Evolutionary conservation across 1,140 invertebrate species (phyloP), one percentile per base, ranked within the genome.

Genomic region (Eriocheir sinensis): DNA sequence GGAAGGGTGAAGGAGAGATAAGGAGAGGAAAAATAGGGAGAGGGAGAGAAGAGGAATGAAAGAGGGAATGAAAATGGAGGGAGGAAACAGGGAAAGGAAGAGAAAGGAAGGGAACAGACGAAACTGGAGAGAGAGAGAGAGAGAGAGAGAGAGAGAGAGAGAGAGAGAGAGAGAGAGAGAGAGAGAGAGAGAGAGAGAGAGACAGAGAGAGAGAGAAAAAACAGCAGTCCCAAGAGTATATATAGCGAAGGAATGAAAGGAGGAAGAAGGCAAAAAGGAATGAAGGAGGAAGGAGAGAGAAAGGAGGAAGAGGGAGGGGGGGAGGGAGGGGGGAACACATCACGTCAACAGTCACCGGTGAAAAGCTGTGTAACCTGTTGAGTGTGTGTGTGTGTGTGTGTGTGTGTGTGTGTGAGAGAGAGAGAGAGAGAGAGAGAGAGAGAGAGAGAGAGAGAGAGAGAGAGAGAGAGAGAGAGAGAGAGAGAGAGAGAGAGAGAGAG

Each of bases 381-480:
- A 72, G 60, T 72, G 21, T n/a, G n/a, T n/a, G n/a, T n/a, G n/a
- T n/a, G n/a, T n/a, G n/a, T n/a, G n/a, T n/a, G n/a, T n/a, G n/a
- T n/a, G n/a, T n/a, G n/a, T n/a, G n/a, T n/a, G n/a, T n/a, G n/a
- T n/a, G 60, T 2, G 60, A 72, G 9, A 72, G 60, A 72, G 60
- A 72, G 60, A 72, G 60, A 72, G 60, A 72, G 60, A 72, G 60
- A 72, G 60, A 72, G 60, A 72, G 21, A n/a, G 27, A n/a, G 60
- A 72, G 60, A 72, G 60, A 72, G 60, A 72, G 60, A 72, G 60
- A 72, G 60, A 72, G 60, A 72, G 27, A n/a, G 60, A 72, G 60
- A 72, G 60, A 72, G 60, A 72, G 60, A 72, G 60, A n/a, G 21
- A 48, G 44, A 48, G 44, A 48, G 44, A 48, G 44, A 48, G 44